Percentiles rank a stretch among this genome's conserved stretches.
phyloP scores from a whole-genome alignment of 2,888 invertebrate genomes.

The Agriopis aurantiaria region DNA sequence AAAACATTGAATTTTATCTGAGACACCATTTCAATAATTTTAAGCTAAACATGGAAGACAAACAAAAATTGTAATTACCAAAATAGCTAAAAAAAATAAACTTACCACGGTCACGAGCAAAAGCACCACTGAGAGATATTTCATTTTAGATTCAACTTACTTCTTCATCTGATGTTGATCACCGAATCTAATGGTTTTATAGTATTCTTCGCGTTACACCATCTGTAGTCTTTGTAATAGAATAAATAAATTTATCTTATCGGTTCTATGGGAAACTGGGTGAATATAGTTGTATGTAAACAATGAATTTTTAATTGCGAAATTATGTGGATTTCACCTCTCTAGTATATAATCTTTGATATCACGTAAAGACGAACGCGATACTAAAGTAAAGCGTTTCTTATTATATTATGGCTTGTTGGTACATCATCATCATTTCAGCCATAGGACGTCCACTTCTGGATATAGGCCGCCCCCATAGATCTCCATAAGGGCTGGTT shows the following conservation, averaged over 20 bases:
- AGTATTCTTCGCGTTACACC: constrained; percentile 56
- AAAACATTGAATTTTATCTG: too few relatives aligned
- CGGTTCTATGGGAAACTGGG: constrained; percentile 55
- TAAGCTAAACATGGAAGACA: too few relatives aligned
- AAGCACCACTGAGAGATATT: constrained; percentile 49
- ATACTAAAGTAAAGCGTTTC: neutral
- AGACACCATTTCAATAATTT: too few relatives aligned
- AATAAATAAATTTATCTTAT: constrained; percentile 66
- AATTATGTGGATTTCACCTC: constrained; percentile 27
- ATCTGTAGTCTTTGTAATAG: constrained; percentile 46
- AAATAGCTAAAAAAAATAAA: too few relatives aligned
- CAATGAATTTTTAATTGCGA: constrained; percentile 40
- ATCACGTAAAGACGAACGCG: neutral
- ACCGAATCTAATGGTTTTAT: constrained; percentile 63
- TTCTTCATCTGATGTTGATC: constrained; percentile 38
- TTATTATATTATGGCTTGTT: too few relatives aligned
- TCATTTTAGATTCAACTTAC: constrained; percentile 56
- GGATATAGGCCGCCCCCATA: too few relatives aligned
- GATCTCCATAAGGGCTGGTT: too few relatives aligned
- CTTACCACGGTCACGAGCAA: constrained; percentile 59
- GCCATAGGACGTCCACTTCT: too few relatives aligned
- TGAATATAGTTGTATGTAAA: constrained; percentile 43
- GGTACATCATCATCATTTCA: too few relatives aligned
- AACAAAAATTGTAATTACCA: too few relatives aligned
- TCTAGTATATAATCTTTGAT: too few relatives aligned